Base-by-base conservation (phyloP, 1,140 invertebrate genomes). In the Pteromalus puparum region DNA sequence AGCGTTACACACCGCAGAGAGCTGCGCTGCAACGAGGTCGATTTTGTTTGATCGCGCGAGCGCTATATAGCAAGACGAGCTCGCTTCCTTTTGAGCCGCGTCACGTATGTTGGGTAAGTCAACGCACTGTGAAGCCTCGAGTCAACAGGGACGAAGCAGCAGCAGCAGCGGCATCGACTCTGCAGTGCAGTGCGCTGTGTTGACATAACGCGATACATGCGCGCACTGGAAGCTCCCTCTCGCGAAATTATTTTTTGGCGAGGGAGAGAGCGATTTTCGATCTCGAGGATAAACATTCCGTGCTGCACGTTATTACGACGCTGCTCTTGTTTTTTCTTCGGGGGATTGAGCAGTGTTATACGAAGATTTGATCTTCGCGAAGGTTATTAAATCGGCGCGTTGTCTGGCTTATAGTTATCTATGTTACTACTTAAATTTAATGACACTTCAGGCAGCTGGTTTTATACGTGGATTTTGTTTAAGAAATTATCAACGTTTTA, bases 11-110 rank as follows among this genome's bases (percentile, higher is more conserved):
- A 7, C 6, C n/a, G 42, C n/a, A n/a, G n/a, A n/a, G n/a, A 42
- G n/a, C 70, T n/a, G 2, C 1, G 2, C 1, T n/a, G 24, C 65
- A 53, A 72, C 13, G 42, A 73, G 30, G 70, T 74, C 30, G 24
- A 75, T 75, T 75, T 82, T 82, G 46, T 75, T 82, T 75, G 72
- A 75, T 82, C 80, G 30, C 80, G 30, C 30, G n/a, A 15, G 48
- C 72, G 30, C 68, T n/a, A 3, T 70, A 13, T 13, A 26, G 30
- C 72, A 38, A 34, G 72, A 21, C 67, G 67, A 70, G 9, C 24
- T 70, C 2, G 67, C 67, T 70, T 70, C 67, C 67, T 70, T 70
- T 70, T 70, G 15, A 72, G 24, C 46, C 24, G 24, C 26, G 46
- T 34, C 46, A 61, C 46, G 24, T 73, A 53, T 38, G 46, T 81